phyloP scores from a whole-genome alignment of 2,113 vertebrate species.

The Tautogolabrus adspersus region DNA sequence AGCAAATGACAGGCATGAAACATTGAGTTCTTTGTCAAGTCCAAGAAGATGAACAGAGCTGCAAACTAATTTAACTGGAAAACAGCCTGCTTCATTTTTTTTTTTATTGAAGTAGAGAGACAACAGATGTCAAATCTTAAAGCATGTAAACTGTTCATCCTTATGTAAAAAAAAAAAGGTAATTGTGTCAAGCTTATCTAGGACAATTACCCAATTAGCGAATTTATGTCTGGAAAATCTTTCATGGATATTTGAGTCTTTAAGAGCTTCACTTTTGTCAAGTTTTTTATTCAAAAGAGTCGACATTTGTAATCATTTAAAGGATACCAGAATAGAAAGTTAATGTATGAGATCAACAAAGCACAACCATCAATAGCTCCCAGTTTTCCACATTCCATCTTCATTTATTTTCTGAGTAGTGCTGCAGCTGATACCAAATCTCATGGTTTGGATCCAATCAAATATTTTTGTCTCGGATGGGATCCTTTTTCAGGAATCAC shows the following conservation, averaged over 20 bases:
- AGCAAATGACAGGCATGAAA: conserved; percentile 32
- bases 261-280: neutral
- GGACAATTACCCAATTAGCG: too few species aligned
- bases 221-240: too few species aligned
- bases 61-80: neutral
- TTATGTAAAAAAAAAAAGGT: too few species aligned
- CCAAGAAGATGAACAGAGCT: conserved; percentile 24
- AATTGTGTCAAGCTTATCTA: too few species aligned
- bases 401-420: neutral
- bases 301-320: neutral
- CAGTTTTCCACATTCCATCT: neutral
- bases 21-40: conserved; percentile 45
- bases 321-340: neutral
- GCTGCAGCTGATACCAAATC: too few species aligned
- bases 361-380: neutral
- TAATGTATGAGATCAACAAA: neutral
- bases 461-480: too few species aligned
- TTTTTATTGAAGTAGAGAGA: neutral
- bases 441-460: too few species aligned
- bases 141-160: too few species aligned
- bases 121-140: neutral
- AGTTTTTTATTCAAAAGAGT: neutral
- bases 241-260: neutral
- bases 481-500: too few species aligned
- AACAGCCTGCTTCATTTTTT: neutral